These are phyloP conservation scores for Hirtodrosophila duncani DNA, from an alignment of 2,888 invertebrate genomes.

Conservation along the genomic window DNA sequence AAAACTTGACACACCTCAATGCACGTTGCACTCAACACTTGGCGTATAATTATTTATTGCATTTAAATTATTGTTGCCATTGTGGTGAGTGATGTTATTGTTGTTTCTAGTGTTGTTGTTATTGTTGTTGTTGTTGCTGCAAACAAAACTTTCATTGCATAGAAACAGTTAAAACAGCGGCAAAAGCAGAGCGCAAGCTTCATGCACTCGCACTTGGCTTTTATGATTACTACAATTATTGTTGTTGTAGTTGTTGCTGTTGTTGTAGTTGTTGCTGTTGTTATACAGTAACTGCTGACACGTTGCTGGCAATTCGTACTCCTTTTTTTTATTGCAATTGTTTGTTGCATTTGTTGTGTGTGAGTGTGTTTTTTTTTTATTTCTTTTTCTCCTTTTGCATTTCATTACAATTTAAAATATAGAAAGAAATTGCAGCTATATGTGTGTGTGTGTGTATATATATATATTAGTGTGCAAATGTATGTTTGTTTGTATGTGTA, in stretches of 20 bases:
- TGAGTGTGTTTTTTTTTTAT: too few species aligned
- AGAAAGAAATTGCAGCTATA: constrained; percentile 26
- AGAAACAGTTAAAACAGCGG: not conserved
- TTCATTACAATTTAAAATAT: constrained; percentile 33
- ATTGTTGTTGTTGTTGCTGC: constrained; percentile 17
- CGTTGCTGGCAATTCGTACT: constrained; percentile 14
- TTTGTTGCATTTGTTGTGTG: constrained; percentile 26
- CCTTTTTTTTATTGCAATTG: constrained; percentile 46
- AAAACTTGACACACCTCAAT: constrained; percentile 67
- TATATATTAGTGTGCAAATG: too few species aligned
- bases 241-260: constrained; percentile 16
- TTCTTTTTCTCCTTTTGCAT: constrained; percentile 49
- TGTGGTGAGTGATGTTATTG: constrained; percentile 22
- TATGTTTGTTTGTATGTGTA: too few species aligned
- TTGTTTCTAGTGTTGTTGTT: constrained; percentile 33
- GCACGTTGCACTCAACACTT: constrained; percentile 72
- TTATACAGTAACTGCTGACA: constrained; percentile 10
- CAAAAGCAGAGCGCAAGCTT: constrained; percentile 26
- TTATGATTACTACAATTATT: constrained; percentile 70
- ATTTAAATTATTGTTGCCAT: constrained; percentile 71
- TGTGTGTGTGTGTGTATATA: not conserved
- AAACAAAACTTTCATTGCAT: constrained; percentile 54
- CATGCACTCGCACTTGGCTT: constrained; percentile 70
- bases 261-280: constrained; percentile 18
- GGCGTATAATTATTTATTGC: constrained; percentile 74